A percentile compares a stretch with the other conserved stretches of the same genome.
phyloP scores from a whole-genome alignment of 1,140 invertebrate genomes.

The Yoshiicerus persimilis region DNA sequence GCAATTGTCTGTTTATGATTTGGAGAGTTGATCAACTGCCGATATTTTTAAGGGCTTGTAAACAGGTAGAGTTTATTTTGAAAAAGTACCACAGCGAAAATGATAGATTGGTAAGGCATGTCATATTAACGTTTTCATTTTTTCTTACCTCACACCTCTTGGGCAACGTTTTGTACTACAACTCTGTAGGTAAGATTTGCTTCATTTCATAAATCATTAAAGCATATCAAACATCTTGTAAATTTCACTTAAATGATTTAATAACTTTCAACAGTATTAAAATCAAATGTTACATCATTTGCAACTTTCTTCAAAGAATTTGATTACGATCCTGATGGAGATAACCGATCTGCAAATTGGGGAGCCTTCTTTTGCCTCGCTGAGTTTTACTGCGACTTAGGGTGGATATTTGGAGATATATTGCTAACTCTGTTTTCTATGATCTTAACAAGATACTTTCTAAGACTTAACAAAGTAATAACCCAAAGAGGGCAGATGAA shows the following conservation, averaged over 20 bases:
- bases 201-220: background rate
- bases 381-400: slow-evolving; percentile 36
- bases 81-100: slow-evolving; percentile 22
- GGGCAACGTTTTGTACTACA: slow-evolving; percentile 22
- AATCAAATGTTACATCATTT: background rate
- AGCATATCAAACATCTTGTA: background rate
- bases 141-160: background rate
- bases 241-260: background rate
- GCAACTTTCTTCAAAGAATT: background rate
- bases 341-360: background rate
- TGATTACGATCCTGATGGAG: background rate
- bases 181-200: background rate
- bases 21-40: slow-evolving; percentile 10
- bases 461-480: slow-evolving; percentile 17
- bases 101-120: slow-evolving; percentile 28
- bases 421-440: slow-evolving; percentile 25
- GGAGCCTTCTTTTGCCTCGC: background rate
- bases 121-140: background rate
- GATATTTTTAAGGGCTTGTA: slow-evolving; percentile 15
- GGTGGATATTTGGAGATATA: slow-evolving; percentile 34
- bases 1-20: slow-evolving; percentile 20
- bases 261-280: background rate
- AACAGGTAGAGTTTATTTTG: slow-evolving; percentile 13
- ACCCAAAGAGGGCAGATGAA: background rate
- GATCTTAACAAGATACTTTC: slow-evolving; percentile 25